Evolutionary conservation across 2,888 invertebrate genomes (phyloP).

Genomic region (Scelioninae gen. 1): DNA sequence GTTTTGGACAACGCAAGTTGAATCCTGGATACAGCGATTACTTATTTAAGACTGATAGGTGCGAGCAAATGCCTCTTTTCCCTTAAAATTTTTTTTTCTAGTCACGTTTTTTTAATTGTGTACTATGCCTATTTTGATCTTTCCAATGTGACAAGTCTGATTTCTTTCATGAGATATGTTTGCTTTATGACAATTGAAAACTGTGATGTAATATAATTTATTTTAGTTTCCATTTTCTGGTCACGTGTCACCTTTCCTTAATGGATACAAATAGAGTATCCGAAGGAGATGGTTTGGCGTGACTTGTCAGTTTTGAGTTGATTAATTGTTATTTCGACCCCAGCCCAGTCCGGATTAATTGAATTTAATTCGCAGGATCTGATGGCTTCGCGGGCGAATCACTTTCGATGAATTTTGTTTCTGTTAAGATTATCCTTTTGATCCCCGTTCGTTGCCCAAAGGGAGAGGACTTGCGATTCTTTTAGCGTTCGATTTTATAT

Average conservation of each 20-base stretch:
- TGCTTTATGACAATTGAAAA: slow-evolving; percentile 18
- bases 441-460: slow-evolving; percentile 41
- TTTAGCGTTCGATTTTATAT: slow-evolving; percentile 73
- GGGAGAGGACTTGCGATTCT: slow-evolving; percentile 59
- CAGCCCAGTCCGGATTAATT: slow-evolving; percentile 83
- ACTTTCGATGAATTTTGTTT: slow-evolving; percentile 69
- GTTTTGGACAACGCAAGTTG: slow-evolving; percentile 51
- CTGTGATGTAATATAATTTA: slow-evolving; percentile 68
- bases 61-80: slow-evolving; percentile 49
- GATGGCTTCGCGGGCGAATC: slow-evolving; percentile 75
- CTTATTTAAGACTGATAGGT: slow-evolving; percentile 83
- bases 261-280: slow-evolving; percentile 43
- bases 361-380: slow-evolving; percentile 81
- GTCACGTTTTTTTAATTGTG: slow-evolving; percentile 27
- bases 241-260: slow-evolving; percentile 30
- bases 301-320: slow-evolving; percentile 71
- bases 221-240: slow-evolving; percentile 15
- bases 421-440: background rate
- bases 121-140: slow-evolving; percentile 25
- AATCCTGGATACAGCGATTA: slow-evolving; percentile 64
- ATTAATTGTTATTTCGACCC: slow-evolving; percentile 67
- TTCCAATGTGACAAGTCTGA: slow-evolving; percentile 10
- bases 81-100: slow-evolving; percentile 22
- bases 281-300: slow-evolving; percentile 73
- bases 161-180: background rate